Percentiles rank a stretch among this genome's conserved stretches.
These are phyloP conservation scores for Margaritifera margaritifera DNA, from an alignment of 2,888 invertebrate genomes.

Conservation along the genomic window DNA sequence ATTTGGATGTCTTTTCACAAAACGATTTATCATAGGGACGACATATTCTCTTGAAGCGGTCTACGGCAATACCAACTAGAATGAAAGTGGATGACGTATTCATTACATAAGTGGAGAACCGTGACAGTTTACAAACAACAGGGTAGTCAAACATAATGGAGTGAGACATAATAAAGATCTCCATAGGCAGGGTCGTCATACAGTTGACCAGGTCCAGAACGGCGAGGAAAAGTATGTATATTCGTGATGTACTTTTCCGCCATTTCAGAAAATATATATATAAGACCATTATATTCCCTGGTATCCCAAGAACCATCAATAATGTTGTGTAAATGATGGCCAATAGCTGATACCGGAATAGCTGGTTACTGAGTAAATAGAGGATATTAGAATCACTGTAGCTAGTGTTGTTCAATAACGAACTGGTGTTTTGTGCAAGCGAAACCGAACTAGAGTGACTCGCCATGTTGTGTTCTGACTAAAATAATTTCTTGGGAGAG, in stretches of 20 bases:
- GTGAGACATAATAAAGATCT: slow-evolving; percentile 43
- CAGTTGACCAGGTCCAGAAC: slow-evolving; percentile 47
- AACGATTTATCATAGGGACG: slow-evolving; percentile 41
- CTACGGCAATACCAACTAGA: slow-evolving; percentile 48
- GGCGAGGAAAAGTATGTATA: slow-evolving; percentile 47
- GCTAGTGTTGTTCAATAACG: neutral
- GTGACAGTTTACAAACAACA: slow-evolving; percentile 43
- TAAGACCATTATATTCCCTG: slow-evolving; percentile 46
- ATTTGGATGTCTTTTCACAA: slow-evolving; percentile 38
- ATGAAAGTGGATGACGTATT: slow-evolving; percentile 49
- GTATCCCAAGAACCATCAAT: slow-evolving; percentile 45
- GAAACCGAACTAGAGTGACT: no score
- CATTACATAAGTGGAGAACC: slow-evolving; percentile 46
- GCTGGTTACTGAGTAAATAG: slow-evolving; percentile 8
- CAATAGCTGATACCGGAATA: slow-evolving; percentile 23
- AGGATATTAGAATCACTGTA: neutral
- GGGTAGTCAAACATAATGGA: slow-evolving; percentile 38
- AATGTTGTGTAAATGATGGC: slow-evolving; percentile 42
- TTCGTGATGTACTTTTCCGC: slow-evolving; percentile 43
- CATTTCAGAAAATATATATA: slow-evolving; percentile 52
- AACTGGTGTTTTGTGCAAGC: neutral
- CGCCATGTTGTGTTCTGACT: no score
- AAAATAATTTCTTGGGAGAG: no score
- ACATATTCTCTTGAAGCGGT: slow-evolving; percentile 54
- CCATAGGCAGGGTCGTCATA: slow-evolving; percentile 46